These are phyloP conservation scores for Syngnathus floridae DNA, from an alignment of 2,113 vertebrate genomes.

Conservation along the genomic window DNA sequence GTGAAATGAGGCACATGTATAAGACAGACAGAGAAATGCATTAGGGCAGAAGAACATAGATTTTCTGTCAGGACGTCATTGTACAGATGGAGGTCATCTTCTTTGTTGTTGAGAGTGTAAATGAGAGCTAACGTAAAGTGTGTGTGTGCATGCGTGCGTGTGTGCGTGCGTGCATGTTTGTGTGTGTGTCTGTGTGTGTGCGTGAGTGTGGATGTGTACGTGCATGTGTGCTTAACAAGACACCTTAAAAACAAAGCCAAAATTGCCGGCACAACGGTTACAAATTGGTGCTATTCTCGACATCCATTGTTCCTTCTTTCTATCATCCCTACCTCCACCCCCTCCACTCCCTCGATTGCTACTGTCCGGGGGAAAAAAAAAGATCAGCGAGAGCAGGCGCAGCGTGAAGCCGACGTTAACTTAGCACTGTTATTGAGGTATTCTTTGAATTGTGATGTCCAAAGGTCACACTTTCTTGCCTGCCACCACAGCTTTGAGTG, in stretches of 20 bases:
- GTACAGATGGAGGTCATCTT: slow-evolving; percentile 53
- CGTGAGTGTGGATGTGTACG: neutral
- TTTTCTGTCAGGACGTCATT: slow-evolving; percentile 66
- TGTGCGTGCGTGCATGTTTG: neutral
- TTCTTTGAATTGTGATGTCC: slow-evolving; percentile 66
- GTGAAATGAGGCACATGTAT: slow-evolving; percentile 13
- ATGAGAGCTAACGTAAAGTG: slow-evolving; percentile 39
- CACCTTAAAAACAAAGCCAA: slow-evolving; percentile 38
- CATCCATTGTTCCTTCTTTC: slow-evolving; percentile 18
- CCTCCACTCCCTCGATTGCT: slow-evolving; percentile 51
- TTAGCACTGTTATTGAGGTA: slow-evolving; percentile 55
- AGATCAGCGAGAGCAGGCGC: slow-evolving; percentile 59
- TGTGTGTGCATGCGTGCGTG: no score
- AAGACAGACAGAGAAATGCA: slow-evolving; percentile 54
- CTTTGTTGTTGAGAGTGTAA: slow-evolving; percentile 56
- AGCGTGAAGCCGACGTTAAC: slow-evolving; percentile 65
- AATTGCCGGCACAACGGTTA: slow-evolving; percentile 44
- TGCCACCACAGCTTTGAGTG: slow-evolving; percentile 69
- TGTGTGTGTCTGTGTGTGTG: neutral
- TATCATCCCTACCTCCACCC: slow-evolving; percentile 42
- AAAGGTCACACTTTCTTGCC: slow-evolving; percentile 70
- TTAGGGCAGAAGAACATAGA: slow-evolving; percentile 66
- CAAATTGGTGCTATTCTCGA: slow-evolving; percentile 52
- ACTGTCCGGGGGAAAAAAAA: slow-evolving; percentile 70
- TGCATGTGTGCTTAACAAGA: slow-evolving; percentile 25